Evolutionary conservation across 2,113 vertebrate genomes (phyloP).

Genomic region (Lepus timidus): DNA sequence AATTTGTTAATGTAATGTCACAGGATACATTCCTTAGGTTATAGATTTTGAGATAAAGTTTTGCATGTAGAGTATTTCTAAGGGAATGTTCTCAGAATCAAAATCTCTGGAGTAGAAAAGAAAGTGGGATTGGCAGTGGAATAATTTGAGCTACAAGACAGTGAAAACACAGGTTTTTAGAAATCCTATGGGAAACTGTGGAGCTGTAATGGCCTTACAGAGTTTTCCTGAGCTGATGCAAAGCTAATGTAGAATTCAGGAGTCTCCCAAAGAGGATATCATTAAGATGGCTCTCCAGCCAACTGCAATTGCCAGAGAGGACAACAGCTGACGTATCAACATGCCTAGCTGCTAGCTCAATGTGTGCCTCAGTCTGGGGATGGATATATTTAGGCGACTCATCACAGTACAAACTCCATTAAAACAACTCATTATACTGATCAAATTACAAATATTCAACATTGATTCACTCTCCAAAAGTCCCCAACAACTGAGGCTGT

Average conservation of each 20-base stretch:
- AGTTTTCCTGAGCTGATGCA: neutral
- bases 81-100: constrained; percentile 22
- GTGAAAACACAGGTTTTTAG: neutral
- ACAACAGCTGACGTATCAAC: neutral
- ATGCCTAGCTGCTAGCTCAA: neutral
- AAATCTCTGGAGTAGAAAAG: constrained; percentile 30
- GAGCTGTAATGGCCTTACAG: neutral
- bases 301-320: neutral
- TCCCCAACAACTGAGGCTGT: no score
- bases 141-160: neutral
- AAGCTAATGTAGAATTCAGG: neutral
- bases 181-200: neutral
- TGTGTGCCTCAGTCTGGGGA: neutral
- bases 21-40: constrained; percentile 56
- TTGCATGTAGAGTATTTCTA: constrained; percentile 40
- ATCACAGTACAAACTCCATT: neutral
- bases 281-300: neutral
- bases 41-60: constrained; percentile 31
- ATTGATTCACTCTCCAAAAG: no score
- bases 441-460: neutral
- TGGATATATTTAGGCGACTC: neutral
- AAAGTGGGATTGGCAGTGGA: neutral
- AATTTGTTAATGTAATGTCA: constrained; percentile 75
- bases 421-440: neutral
- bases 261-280: neutral